phyloP scores from a whole-genome alignment of 2,797 vertebrate species.

The Remorina albescens region DNA sequence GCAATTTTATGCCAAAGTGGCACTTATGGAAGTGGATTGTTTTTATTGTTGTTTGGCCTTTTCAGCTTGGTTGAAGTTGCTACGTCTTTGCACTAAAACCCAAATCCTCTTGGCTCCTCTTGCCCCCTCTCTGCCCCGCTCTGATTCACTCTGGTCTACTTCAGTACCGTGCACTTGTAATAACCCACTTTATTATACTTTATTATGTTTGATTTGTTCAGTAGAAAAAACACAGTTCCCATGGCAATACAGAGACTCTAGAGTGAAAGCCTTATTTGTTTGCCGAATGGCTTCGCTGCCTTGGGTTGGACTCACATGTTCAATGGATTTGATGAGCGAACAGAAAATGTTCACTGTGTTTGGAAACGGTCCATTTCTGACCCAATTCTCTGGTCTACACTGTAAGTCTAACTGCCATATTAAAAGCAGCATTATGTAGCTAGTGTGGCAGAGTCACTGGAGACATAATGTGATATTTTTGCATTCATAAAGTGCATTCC shows the following conservation, averaged over 20 bases:
- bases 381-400: slow-evolving; percentile 41
- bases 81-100: slow-evolving; percentile 29
- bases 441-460: slow-evolving; percentile 56
- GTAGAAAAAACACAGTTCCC: slow-evolving; percentile 76
- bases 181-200: slow-evolving; percentile 65
- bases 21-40: slow-evolving; percentile 19
- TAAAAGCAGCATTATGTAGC: slow-evolving; percentile 62
- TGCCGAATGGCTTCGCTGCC: slow-evolving; percentile 61
- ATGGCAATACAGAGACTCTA: slow-evolving; percentile 63
- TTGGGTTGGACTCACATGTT: slow-evolving; percentile 68
- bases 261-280: slow-evolving; percentile 77
- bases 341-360: slow-evolving; percentile 58
- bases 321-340: slow-evolving; percentile 68
- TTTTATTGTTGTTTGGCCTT: slow-evolving; percentile 19
- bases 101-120: slow-evolving; percentile 16
- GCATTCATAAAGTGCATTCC: slow-evolving; percentile 47
- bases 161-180: slow-evolving; percentile 50
- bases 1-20: slow-evolving; percentile 3
- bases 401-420: slow-evolving; percentile 51
- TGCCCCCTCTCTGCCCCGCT: slow-evolving; percentile 19
- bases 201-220: slow-evolving; percentile 75
- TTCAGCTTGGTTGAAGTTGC: slow-evolving; percentile 24
- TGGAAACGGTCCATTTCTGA: slow-evolving; percentile 68
- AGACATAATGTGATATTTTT: slow-evolving; percentile 60
- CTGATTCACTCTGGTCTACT: slow-evolving; percentile 43